These are phyloP conservation scores for Pseudomyrmex dendroicus DNA, from an alignment of 1,140 invertebrate genomes.

Conservation along the genomic window DNA sequence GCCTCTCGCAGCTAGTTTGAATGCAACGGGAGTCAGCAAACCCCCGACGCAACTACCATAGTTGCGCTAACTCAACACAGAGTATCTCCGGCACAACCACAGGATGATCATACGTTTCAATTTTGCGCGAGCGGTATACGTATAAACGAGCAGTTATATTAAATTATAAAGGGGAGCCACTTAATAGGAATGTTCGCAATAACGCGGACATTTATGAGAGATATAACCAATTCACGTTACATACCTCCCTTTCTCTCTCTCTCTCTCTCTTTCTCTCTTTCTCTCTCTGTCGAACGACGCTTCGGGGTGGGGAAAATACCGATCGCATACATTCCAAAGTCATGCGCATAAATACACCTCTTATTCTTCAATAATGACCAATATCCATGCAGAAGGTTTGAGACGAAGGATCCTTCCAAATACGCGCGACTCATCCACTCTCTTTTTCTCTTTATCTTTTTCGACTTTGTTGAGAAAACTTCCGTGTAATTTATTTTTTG, in stretches of 20 bases:
- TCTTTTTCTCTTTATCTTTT: not conserved
- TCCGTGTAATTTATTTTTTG: constrained; percentile 31
- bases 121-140: constrained; percentile 27
- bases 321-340: constrained; percentile 7
- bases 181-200: constrained; percentile 58
- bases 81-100: constrained; percentile 28
- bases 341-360: constrained; percentile 31
- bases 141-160: constrained; percentile 53
- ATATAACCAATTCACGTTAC: constrained; percentile 49
- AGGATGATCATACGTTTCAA: constrained; percentile 38
- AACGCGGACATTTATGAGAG: constrained; percentile 53
- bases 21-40: constrained; percentile 41
- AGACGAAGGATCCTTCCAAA: constrained; percentile 13
- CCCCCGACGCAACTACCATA: constrained; percentile 21
- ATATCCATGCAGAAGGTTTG: not conserved
- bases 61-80: constrained; percentile 48
- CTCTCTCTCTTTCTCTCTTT: no score
- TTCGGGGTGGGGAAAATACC: constrained; percentile 5
- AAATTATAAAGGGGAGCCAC: constrained; percentile 46
- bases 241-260: not conserved
- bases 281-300: not conserved
- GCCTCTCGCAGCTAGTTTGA: constrained; percentile 18
- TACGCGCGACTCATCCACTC: not conserved
- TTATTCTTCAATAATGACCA: constrained; percentile 40
- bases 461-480: not conserved